These are phyloP conservation scores for Oncorhynchus nerka DNA, from an alignment of 2,113 vertebrate genomes.

Conservation along the genomic window DNA sequence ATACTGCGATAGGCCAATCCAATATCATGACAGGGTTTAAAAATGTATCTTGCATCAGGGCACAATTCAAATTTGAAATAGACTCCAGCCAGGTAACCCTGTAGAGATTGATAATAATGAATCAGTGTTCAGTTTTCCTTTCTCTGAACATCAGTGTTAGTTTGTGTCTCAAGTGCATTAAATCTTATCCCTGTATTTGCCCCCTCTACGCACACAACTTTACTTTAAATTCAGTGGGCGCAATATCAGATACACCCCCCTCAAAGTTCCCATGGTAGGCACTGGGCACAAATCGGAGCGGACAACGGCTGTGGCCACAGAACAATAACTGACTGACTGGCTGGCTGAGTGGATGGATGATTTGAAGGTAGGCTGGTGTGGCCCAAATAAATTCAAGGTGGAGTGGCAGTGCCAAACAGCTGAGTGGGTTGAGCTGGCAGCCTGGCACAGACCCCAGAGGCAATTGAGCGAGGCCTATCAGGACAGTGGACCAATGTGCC, in stretches of 20 bases:
- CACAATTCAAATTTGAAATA: no score
- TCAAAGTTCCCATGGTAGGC: background rate
- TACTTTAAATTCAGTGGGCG: no score
- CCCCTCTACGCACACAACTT: no score
- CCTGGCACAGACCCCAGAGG: background rate
- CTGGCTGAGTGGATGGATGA: background rate
- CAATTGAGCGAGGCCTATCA: background rate
- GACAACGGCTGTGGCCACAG: constrained; percentile 8
- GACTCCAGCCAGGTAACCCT: constrained; percentile 8
- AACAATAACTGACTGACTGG: background rate
- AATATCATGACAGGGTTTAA: background rate
- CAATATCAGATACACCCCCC: background rate
- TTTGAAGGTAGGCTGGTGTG: constrained; percentile 17
- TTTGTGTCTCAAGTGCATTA: background rate
- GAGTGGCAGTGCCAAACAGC: constrained; percentile 42
- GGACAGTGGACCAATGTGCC: background rate
- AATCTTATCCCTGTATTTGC: no score
- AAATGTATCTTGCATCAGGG: constrained; percentile 17
- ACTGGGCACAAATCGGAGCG: background rate
- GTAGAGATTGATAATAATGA: constrained; percentile 11
- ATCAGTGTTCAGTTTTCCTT: background rate
- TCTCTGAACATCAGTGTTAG: background rate
- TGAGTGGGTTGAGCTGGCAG: constrained; percentile 35
- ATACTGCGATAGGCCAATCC: background rate
- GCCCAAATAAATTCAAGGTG: constrained; percentile 45